phyloP scores from a whole-genome alignment of 1,140 invertebrate species.

The Archivesica marissinica region DNA sequence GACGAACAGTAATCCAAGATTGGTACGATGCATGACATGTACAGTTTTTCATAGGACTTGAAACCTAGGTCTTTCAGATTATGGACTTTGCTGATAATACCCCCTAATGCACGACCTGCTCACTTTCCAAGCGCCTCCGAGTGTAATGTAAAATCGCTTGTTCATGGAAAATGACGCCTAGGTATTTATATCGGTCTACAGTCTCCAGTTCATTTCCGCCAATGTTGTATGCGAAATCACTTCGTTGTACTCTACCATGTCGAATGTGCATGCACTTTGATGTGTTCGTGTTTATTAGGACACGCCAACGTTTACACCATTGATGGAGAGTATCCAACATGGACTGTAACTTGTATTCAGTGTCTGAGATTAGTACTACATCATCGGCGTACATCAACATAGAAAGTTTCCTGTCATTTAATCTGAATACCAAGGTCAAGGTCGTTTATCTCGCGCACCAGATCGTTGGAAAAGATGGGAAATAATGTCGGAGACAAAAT shows the following conservation, averaged over 20 bases:
- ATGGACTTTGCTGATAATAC: background rate
- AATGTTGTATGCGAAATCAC: background rate
- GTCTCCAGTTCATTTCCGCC: background rate
- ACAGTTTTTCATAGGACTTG: constrained; percentile 11
- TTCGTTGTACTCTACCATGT: background rate
- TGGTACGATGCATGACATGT: background rate
- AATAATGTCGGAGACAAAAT: too few relatives aligned
- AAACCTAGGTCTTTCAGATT: background rate
- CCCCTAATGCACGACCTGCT: background rate
- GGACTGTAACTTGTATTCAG: background rate
- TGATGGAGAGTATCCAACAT: background rate
- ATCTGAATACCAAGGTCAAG: too few relatives aligned
- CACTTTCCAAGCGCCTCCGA: background rate
- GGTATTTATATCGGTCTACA: constrained; percentile 15
- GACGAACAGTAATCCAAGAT: constrained; percentile 26
- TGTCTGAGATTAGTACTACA: background rate
- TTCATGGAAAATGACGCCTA: constrained; percentile 5
- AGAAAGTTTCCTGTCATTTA: too few relatives aligned
- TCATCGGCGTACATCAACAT: background rate
- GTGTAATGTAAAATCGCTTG: background rate
- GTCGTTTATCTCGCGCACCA: too few relatives aligned
- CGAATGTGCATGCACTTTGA: constrained; percentile 2
- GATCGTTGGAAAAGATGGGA: too few relatives aligned
- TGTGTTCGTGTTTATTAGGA: background rate
- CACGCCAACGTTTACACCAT: background rate